Evolutionary conservation across 2,888 invertebrate genomes (phyloP).

Genomic region (Nephrotoma guestfalica): DNA sequence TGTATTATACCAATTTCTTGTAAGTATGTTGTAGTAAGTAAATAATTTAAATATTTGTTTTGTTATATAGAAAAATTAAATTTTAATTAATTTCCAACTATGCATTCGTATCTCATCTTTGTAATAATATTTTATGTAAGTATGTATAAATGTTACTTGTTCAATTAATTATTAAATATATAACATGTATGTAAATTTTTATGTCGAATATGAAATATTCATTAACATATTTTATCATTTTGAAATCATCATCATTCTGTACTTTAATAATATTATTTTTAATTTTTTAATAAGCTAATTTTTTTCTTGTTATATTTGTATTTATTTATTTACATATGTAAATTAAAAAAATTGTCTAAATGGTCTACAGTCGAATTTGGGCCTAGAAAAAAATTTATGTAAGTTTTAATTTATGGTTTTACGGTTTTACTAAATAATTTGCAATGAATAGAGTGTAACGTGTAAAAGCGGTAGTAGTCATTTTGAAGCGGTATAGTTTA

Average conservation of each 20-base stretch:
- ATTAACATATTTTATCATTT: neutral
- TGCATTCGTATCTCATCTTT: neutral
- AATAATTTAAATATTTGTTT: neutral
- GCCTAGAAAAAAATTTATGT: neutral
- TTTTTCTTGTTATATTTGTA: neutral
- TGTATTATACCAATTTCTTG: neutral
- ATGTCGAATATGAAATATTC: neutral
- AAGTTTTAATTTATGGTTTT: neutral
- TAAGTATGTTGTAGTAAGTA: neutral
- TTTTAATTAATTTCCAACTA: neutral
- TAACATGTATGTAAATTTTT: neutral
- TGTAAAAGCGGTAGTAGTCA: neutral
- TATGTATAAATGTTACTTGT: neutral
- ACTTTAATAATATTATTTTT: neutral
- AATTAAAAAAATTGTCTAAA: neutral
- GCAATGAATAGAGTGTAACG: neutral
- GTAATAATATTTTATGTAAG: neutral
- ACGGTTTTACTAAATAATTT: neutral
- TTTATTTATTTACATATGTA: neutral
- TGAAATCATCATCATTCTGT: neutral
- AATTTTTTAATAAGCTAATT: neutral
- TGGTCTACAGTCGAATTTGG: neutral
- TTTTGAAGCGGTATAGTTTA: neutral
- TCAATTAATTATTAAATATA: neutral
- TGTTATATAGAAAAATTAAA: neutral